Base-by-base conservation (phyloP, 2,113 vertebrate genomes). In the Neolamprologus longior region DNA sequence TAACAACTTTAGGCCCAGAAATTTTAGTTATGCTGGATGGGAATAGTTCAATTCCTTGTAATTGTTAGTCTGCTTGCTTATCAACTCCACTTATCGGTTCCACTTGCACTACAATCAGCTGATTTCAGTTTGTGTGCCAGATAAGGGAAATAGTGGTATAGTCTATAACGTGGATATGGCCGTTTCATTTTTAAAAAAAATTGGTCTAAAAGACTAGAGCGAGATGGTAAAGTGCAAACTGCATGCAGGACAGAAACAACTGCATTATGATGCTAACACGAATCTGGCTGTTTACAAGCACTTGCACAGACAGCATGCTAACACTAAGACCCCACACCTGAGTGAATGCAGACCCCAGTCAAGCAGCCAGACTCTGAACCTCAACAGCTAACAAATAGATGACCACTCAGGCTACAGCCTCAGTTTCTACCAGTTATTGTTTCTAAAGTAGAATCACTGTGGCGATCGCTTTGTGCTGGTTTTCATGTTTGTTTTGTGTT, bases 201-300 rank as follows among this genome's bases (percentile, higher is more conserved):
- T 26, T 26, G 21, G 0, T 14, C 24, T 0, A 57, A 5, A 57
- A 26, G 3, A 57, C 2, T 28, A 57, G 24, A 57, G 0, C 13
- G 1, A 57, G 7, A 9, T 57, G 24, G 55, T 28, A 28, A 57
- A 28, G 24, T 57, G 0, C 12, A 3, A 57, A 57, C 12, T 28
- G 24, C 7, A 57, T 26, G 24, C 24, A 57, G 12, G 54, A 14
- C 24, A 57, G 12, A 57, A 57, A 28, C 54, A 57, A 14, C 19
- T 53, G 52, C 52, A 53, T 53, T 11, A 53, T 53, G n/a, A 28
- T 57, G 54, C 24, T 57, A 57, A 28, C 12, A 1, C 3, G 1
- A 26, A 26, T 57, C 12, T 57, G 54, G 54, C 24, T 57, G 54
- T 57, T 28, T 57, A 57, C 54, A 8, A 57, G 54, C 54, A 57